A percentile compares a stretch with the other conserved stretches of the same genome.
Evolutionary conservation across 1,140 invertebrate genomes (phyloP).

Genomic region (Bombus pascuorum): DNA sequence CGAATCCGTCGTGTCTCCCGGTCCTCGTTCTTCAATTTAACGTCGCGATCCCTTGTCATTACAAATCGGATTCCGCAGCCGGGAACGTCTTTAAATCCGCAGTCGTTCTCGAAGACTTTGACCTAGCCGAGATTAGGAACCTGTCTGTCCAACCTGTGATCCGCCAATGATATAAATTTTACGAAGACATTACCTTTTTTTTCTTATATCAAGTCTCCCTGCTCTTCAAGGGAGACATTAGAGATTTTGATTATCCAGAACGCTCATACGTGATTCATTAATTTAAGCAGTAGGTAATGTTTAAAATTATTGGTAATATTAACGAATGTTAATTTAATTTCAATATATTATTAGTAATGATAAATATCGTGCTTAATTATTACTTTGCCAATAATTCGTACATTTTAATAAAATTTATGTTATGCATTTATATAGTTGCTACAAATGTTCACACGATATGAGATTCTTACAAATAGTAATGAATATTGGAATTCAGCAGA

Average conservation of each 20-base stretch:
- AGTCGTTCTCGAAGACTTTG: background rate
- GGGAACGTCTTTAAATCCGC: background rate
- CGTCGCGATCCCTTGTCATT: conserved; percentile 21
- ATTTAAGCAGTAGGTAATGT: background rate
- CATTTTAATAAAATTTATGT: no score
- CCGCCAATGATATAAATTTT: conserved; percentile 6
- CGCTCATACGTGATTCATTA: background rate
- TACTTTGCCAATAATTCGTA: no score
- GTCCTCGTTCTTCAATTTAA: conserved; percentile 9
- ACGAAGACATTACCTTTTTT: background rate
- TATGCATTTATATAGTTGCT: no score
- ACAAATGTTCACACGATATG: no score
- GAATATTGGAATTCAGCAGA: no score
- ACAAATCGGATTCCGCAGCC: conserved; percentile 11
- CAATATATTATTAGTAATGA: no score
- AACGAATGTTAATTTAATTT: no score
- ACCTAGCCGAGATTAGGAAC: background rate
- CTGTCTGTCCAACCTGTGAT: background rate
- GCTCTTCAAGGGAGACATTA: background rate
- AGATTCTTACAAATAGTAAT: no score
- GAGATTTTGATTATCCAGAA: no score
- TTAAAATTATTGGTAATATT: no score
- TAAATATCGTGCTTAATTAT: no score
- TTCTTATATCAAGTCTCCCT: background rate
- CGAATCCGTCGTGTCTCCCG: background rate